Percentiles rank a stretch among this genome's conserved stretches.
Conservation (phyloP, 2,113 vertebrate species). For the Percopsis transmontana region DNA sequence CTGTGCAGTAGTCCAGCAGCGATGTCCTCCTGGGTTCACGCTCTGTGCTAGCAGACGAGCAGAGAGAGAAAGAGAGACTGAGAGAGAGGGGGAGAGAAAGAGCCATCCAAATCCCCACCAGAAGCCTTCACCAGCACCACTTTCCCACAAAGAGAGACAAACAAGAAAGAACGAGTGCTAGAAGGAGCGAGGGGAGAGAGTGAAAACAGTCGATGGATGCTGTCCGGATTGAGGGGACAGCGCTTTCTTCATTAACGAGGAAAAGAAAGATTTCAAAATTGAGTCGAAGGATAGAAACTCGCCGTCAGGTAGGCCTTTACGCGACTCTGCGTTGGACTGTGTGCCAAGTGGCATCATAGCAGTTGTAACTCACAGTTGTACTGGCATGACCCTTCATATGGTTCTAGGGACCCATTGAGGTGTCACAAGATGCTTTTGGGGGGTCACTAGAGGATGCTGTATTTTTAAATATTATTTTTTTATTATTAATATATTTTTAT, state of each 20-base stretch:
- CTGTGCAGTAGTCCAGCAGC: slow-evolving; percentile 42
- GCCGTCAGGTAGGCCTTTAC: slow-evolving; percentile 73
- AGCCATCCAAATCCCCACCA: slow-evolving; percentile 39
- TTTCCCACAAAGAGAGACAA: slow-evolving; percentile 29
- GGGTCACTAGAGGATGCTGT: too few species aligned
- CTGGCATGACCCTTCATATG: too few species aligned
- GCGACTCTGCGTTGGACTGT: background rate
- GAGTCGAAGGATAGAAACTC: slow-evolving; percentile 85
- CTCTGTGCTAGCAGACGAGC: slow-evolving; percentile 46
- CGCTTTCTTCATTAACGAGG: slow-evolving; percentile 81
- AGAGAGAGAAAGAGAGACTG: background rate
- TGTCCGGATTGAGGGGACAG: slow-evolving; percentile 81
- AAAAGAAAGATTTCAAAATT: slow-evolving; percentile 83
- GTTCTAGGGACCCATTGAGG: too few species aligned
- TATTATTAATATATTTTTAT: too few species aligned
- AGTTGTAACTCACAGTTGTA: too few species aligned
- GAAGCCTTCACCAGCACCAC: slow-evolving; percentile 26
- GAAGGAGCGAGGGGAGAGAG: slow-evolving; percentile 65
- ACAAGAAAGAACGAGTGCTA: slow-evolving; percentile 46
- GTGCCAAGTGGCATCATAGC: too few species aligned
- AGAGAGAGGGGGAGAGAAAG: slow-evolving; percentile 24
- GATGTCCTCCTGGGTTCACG: slow-evolving; percentile 43
- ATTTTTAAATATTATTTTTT: too few species aligned
- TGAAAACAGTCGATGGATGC: slow-evolving; percentile 84
- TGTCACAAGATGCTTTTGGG: too few species aligned